Evolutionary conservation across 92 coral and sea anemone species (phyloP), one percentile per base, ranked within the genome.

Genomic region (Bergia sp.): DNA sequence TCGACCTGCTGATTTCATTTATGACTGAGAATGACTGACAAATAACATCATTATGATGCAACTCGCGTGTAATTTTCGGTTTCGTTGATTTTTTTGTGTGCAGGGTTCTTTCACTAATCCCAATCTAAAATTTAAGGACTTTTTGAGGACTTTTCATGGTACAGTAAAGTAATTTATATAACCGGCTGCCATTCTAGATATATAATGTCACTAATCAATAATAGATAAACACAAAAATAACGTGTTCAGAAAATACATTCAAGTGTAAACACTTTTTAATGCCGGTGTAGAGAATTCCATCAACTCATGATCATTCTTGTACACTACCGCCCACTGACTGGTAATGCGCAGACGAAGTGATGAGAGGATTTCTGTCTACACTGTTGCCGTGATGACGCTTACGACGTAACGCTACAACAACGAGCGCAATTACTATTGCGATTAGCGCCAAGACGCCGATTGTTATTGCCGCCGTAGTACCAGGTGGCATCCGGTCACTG

Each of bases 401-500:
- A 16, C 93, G 93, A n/a, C 94, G 96, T 73, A 77, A 66, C 58
- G 85, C 86, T 23, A 93, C 87, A 89, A 93, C 96, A 57, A 76
- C 80, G 41, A 49, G 89, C 69, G 89, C 92, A 57, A 94, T 82
- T 77, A 88, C 67, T 13, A 95, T 55, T 76, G 90, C 98, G 66
- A 84, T 85, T 18, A 88, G 71, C 50, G 90, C 96, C 20, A 93
- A 80, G 53, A 95, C 93, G 79, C 96, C 94, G 36, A 95, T 79
- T 69, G 96, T 88, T 5, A 95, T 89, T 37, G 90, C 94, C 39
- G 89, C 98, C 67, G 94, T 94, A 2, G 94, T 80, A 13, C 96
- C 98, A 37, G 96, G 84, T 20, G 89, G 45, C 92, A 91, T 89
- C 75, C 50, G 12, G 81, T 87, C 88, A 37, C 89, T 23, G n/a